phyloP scores from a whole-genome alignment of 2,888 invertebrate species.

The Drosophila borealis region DNA sequence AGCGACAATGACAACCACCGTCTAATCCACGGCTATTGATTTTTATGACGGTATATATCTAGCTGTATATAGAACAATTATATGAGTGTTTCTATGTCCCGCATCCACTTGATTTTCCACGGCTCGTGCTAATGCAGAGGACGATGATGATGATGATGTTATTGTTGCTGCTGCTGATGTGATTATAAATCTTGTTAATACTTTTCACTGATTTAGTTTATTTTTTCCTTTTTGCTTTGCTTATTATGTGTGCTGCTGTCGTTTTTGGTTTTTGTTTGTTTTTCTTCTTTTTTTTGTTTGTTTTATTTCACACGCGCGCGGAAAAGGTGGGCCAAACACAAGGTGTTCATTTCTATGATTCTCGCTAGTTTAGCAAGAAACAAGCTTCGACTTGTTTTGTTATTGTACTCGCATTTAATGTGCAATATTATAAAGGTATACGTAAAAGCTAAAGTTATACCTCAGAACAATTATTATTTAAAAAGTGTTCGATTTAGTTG shows the following conservation, averaged over 20 bases:
- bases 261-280: conserved; percentile 12
- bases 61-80: conserved; percentile 30
- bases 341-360: conserved; percentile 46
- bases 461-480: conserved; percentile 39
- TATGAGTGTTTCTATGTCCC: conserved; percentile 53
- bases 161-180: conserved; percentile 33
- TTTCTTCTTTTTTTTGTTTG: conserved; percentile 5
- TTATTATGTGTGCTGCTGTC: conserved; percentile 19
- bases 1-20: conserved; percentile 23
- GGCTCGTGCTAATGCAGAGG: conserved; percentile 30
- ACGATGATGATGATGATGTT: conserved; percentile 15
- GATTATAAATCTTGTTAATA: conserved; percentile 52
- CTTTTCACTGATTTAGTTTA: conserved; percentile 48
- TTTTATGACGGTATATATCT: conserved; percentile 11
- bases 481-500: conserved; percentile 49
- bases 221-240: conserved; percentile 11
- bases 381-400: conserved; percentile 46
- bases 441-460: conserved; percentile 31
- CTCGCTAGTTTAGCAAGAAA: conserved; percentile 48
- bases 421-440: conserved; percentile 21
- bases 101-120: conserved; percentile 69
- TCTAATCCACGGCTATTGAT: conserved; percentile 66
- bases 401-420: conserved; percentile 48
- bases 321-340: conserved; percentile 65
- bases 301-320: conserved; percentile 73